phyloP scores from a whole-genome alignment of 2,113 vertebrate species.

The Picathartes gymnocephalus region DNA sequence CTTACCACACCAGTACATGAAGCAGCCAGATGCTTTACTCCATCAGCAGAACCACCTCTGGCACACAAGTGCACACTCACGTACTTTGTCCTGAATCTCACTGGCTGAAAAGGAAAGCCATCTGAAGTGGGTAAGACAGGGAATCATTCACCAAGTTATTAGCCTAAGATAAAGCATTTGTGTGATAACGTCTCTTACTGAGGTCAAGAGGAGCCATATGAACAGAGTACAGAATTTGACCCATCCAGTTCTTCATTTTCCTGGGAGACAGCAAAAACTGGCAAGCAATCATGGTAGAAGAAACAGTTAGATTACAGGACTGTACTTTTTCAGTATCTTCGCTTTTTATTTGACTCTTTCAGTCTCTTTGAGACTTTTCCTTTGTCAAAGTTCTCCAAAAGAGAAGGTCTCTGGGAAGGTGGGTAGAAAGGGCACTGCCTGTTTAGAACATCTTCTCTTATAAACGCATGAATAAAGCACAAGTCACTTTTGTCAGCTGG shows the following conservation, averaged over 20 bases:
- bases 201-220: background rate
- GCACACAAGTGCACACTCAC: fast-evolving
- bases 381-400: background rate
- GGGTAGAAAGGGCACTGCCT: background rate
- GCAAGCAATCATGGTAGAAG: background rate
- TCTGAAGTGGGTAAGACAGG: background rate
- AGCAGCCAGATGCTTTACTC: background rate
- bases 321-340: background rate
- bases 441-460: background rate
- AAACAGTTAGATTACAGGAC: background rate
- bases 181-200: background rate
- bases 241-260: background rate
- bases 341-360: background rate
- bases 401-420: background rate
- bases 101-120: background rate
- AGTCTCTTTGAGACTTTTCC: background rate
- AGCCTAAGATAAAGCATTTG: background rate
- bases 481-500: background rate
- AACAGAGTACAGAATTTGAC: background rate
- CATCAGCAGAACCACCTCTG: background rate
- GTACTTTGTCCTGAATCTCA: background rate
- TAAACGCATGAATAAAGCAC: background rate
- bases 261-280: background rate
- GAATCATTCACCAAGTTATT: background rate
- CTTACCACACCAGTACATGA: background rate